Conservation (phyloP, 2,113 vertebrate species). For the Chloebia gouldiae region DNA sequence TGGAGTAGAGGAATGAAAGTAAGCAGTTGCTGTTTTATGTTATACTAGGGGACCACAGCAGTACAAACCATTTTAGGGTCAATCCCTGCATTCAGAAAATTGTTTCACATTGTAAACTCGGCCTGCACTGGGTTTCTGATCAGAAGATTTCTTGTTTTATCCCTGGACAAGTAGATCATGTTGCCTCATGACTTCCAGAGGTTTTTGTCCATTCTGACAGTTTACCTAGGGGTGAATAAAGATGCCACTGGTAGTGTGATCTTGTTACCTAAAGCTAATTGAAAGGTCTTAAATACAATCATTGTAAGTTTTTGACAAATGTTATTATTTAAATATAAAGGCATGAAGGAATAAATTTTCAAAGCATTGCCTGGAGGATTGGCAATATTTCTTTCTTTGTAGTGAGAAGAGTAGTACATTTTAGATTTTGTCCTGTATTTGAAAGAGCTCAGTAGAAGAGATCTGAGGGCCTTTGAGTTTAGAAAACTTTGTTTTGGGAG, state of each 20-base stretch:
- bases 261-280: neutral
- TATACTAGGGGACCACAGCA: too few species aligned
- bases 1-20: neutral
- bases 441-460: neutral
- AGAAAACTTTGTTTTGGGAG: slow-evolving; percentile 24
- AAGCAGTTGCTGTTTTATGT: neutral
- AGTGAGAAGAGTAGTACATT: neutral
- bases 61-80: neutral
- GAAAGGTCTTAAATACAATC: neutral
- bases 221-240: neutral
- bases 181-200: neutral
- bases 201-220: neutral
- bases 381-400: neutral
- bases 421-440: neutral
- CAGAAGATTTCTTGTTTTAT: neutral
- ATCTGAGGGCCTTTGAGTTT: slow-evolving; percentile 8
- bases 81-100: neutral
- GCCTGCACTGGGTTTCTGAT: neutral
- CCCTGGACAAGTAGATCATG: neutral
- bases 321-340: slow-evolving; percentile 32
- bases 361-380: slow-evolving; percentile 30
- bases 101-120: neutral
- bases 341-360: neutral
- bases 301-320: neutral
- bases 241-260: neutral